A percentile compares a stretch with the other conserved stretches of the same genome.
These are phyloP conservation scores for Zootoca vivipara DNA, from an alignment of 2,113 vertebrate species.

Conservation along the genomic window DNA sequence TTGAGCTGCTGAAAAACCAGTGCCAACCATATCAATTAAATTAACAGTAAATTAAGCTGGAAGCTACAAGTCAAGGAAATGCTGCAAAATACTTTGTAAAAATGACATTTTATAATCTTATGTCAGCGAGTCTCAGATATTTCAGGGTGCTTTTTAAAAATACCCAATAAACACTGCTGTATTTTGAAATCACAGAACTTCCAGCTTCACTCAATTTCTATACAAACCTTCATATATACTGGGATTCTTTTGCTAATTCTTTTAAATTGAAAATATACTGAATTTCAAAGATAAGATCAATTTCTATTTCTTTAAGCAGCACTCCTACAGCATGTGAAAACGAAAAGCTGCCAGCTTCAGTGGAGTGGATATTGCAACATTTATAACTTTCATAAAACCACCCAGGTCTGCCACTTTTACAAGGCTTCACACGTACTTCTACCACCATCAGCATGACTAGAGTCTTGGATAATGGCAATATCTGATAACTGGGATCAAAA, in stretches of 20 bases:
- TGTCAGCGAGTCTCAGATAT: not conserved
- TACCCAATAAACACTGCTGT: not conserved
- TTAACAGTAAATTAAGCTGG: accelerated
- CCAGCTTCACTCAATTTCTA: not conserved
- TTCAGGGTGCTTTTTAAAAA: not conserved
- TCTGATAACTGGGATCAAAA: not conserved
- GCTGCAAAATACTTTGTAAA: accelerated
- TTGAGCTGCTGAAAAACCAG: accelerated
- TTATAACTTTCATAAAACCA: not conserved
- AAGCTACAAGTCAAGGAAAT: accelerated
- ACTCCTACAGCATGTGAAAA: not conserved
- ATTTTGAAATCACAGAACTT: not conserved
- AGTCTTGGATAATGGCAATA: accelerated
- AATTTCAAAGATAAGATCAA: not conserved
- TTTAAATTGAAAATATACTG: not conserved
- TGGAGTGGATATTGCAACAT: not conserved
- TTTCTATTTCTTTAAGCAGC: not conserved
- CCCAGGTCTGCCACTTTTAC: not conserved
- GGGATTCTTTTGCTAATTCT: not conserved
- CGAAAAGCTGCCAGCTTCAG: not conserved
- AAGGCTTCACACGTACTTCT: not conserved
- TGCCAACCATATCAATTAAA: not conserved
- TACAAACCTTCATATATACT: not conserved
- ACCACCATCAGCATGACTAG: not conserved
- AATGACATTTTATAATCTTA: not conserved